phyloP scores from a whole-genome alignment of 2,888 invertebrate genomes.

The Aproaerema taeniolella region DNA sequence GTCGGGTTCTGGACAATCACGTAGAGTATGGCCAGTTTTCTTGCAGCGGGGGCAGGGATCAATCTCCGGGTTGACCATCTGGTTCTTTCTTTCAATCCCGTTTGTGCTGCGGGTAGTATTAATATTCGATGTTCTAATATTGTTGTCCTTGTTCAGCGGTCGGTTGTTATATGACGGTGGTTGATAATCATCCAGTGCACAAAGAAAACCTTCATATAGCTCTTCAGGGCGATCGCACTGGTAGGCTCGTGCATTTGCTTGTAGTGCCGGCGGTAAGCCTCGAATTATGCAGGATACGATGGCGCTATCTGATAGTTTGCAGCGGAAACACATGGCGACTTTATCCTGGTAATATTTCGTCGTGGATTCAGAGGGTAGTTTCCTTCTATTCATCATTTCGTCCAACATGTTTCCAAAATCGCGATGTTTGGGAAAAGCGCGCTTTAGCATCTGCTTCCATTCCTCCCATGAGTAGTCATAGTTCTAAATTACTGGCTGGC shows the following conservation, averaged over 20 bases:
- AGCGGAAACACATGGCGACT: conserved; percentile 27
- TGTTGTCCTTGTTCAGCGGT: conserved; percentile 7
- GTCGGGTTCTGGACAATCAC: conserved; percentile 19
- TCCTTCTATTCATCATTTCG: conserved; percentile 23
- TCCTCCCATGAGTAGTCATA: conserved; percentile 27
- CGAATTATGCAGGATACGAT: conserved; percentile 24
- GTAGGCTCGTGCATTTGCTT: conserved; percentile 25
- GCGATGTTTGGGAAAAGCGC: conserved; percentile 25
- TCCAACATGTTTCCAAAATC: conserved; percentile 24
- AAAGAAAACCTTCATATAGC: conserved; percentile 22
- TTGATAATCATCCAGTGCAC: conserved; percentile 24
- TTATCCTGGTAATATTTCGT: conserved; percentile 32
- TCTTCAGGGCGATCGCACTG: conserved; percentile 25
- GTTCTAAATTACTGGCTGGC: too few relatives aligned
- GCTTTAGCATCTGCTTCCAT: conserved; percentile 25
- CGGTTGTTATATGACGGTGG: too few relatives aligned
- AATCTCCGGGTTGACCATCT: not conserved
- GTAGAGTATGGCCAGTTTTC: conserved; percentile 17
- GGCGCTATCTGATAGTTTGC: conserved; percentile 25
- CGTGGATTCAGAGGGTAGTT: conserved; percentile 22
- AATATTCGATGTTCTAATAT: too few relatives aligned
- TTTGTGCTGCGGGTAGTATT: not conserved
- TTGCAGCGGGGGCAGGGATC: conserved; percentile 21
- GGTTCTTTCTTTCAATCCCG: not conserved
- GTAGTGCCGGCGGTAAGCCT: conserved; percentile 21